phyloP scores from a whole-genome alignment of 2,113 vertebrate species.

The Bettongia penicillata region DNA sequence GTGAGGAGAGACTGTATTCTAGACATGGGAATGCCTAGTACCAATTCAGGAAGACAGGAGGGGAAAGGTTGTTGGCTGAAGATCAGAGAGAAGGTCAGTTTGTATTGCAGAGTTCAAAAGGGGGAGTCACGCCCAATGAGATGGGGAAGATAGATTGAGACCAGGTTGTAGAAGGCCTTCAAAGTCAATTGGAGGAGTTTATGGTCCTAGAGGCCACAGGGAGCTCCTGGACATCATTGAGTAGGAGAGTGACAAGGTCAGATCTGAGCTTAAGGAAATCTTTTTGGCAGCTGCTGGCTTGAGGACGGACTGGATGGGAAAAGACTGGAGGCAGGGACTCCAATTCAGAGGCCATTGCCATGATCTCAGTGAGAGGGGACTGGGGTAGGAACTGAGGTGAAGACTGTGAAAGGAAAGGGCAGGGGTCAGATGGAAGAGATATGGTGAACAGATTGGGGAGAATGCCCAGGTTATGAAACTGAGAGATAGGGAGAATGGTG shows the following conservation, averaged over 20 bases:
- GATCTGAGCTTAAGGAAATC: background rate
- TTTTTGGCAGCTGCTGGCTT: background rate
- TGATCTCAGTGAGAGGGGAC: background rate
- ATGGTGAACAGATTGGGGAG: background rate
- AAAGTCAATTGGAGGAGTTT: background rate
- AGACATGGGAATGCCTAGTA: background rate
- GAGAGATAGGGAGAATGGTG: background rate
- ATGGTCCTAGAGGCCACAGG: background rate
- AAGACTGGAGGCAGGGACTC: background rate
- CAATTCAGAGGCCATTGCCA: background rate
- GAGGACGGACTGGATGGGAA: background rate
- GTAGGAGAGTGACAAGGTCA: background rate
- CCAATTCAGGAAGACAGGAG: background rate
- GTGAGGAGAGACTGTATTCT: background rate
- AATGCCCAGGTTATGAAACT: background rate
- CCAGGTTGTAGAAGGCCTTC: background rate
- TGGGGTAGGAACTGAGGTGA: background rate
- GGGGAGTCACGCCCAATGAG: background rate
- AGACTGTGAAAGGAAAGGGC: background rate
- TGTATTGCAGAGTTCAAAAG: background rate
- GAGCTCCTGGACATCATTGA: background rate
- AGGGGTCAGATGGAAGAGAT: background rate
- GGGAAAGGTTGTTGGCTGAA: background rate
- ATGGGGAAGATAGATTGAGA: background rate
- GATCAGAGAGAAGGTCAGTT: background rate